Evolutionary conservation across 2,888 invertebrate genomes (phyloP).

Genomic region (Sminthurinus aureus): DNA sequence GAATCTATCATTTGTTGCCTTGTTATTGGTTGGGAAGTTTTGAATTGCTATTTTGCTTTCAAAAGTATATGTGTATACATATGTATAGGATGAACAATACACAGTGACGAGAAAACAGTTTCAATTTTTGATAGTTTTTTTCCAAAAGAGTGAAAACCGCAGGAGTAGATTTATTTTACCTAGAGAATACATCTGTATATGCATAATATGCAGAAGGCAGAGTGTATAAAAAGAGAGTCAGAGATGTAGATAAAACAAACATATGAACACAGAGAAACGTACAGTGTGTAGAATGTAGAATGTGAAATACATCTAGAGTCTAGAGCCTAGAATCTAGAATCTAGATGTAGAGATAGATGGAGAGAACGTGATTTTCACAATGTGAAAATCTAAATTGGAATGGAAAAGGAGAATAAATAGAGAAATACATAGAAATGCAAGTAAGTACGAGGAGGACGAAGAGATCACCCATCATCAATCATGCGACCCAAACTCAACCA

Average conservation of each 20-base stretch:
- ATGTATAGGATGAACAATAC: neutral
- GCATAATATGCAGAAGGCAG: no score
- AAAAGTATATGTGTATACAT: conserved; percentile 1
- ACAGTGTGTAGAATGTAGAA: neutral
- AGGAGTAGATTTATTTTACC: no score
- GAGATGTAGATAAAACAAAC: neutral
- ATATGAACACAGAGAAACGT: neutral
- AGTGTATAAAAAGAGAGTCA: neutral
- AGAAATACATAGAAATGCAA: conserved; percentile 41
- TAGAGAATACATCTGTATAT: no score
- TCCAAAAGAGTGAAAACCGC: conserved; percentile 32
- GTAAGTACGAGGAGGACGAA: no score
- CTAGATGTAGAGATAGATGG: conserved; percentile 27
- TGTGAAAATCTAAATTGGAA: neutral
- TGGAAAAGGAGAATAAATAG: no score
- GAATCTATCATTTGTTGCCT: neutral
- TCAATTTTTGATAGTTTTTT: neutral
- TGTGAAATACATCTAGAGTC: neutral
- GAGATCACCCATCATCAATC: conserved; percentile 55
- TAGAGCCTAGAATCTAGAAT: no score
- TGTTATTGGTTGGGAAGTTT: neutral
- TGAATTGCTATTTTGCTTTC: neutral
- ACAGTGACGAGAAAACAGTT: neutral
- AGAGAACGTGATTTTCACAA: neutral
- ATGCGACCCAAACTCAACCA: conserved; percentile 50